Base-by-base conservation (phyloP, 2,888 invertebrate genomes). In the Ectemnius lituratus region DNA sequence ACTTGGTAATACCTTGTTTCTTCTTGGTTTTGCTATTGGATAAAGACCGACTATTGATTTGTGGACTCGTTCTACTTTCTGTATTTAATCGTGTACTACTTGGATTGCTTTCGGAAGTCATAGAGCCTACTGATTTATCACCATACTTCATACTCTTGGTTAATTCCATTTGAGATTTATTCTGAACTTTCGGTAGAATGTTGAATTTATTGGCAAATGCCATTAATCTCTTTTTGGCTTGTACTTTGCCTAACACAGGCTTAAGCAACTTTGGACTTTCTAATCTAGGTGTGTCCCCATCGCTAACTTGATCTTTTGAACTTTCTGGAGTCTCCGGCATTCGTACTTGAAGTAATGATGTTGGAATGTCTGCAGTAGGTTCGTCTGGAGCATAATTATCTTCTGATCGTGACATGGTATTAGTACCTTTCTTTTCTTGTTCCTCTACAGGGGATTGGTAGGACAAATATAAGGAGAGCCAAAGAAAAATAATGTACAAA, bases 161-260 rank as follows among this genome's bases (percentile, higher is more conserved):
- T 14, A 77, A 63, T 14, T 76, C 68, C 3, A 14, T n/a, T 18
- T 81, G 78, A 56, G 71, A 60, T 45, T 80, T 83, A 62, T 65
- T 70, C 8, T 76, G 72, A n/a, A 86, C 76, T 83, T 89, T 89
- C 28, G 88, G 79, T 49, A 86, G 67, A 8, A 85, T 78, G 67
- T 84, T 87, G 62, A 88, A 90, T 64, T 89, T 88, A 76, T 89
- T 90, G 5, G 89, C 90, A 77, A 91, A 90, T 66, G 91, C 91
- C 90, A 91, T 90, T 18, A 91, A 82, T 59, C 91, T 84, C 62
- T 90, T 90, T 75, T 91, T 90, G 0, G 91, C 91, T 80, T 91
- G 90, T 27, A 88, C 78, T 82, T 89, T 91, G 20, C 91, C 91
- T 70, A 91, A 81, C 1, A 91, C 91, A 5, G 90, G 90, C 70